These are phyloP conservation scores for Agriopis leucophaearia DNA, from an alignment of 2,888 invertebrate species.

Conservation along the genomic window DNA sequence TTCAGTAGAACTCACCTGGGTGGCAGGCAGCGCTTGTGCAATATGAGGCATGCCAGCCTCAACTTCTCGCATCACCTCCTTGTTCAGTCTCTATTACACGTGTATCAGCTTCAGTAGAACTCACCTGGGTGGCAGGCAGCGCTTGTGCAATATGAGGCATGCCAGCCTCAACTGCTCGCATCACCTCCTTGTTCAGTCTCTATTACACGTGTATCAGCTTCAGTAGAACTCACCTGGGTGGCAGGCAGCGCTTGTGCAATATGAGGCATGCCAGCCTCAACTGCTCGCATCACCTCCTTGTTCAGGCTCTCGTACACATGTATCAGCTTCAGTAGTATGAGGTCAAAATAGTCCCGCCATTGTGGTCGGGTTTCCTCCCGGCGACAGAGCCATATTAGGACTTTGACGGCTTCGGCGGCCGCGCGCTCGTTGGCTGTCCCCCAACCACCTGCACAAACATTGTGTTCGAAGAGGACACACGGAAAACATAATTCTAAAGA, in stretches of 20 bases:
- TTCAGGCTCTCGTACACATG: conserved; percentile 92
- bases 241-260: conserved; percentile 94
- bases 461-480: too few species aligned
- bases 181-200: conserved; percentile 90
- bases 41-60: conserved; percentile 92
- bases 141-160: conserved; percentile 91
- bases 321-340: conserved; percentile 95
- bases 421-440: conserved; percentile 87
- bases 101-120: background rate
- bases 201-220: conserved; percentile 86
- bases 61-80: conserved; percentile 93
- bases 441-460: conserved; percentile 63
- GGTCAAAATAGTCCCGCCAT: conserved; percentile 96
- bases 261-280: conserved; percentile 92
- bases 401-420: conserved; percentile 92
- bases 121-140: conserved; percentile 91
- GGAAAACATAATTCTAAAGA: too few species aligned
- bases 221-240: conserved; percentile 80
- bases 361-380: conserved; percentile 91
- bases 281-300: conserved; percentile 92
- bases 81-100: conserved; percentile 90
- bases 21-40: conserved; percentile 93
- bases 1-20: conserved; percentile 75
- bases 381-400: conserved; percentile 94
- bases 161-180: conserved; percentile 95